phyloP scores from a whole-genome alignment of 2,113 vertebrate species.

The Pygoscelis adeliae region DNA sequence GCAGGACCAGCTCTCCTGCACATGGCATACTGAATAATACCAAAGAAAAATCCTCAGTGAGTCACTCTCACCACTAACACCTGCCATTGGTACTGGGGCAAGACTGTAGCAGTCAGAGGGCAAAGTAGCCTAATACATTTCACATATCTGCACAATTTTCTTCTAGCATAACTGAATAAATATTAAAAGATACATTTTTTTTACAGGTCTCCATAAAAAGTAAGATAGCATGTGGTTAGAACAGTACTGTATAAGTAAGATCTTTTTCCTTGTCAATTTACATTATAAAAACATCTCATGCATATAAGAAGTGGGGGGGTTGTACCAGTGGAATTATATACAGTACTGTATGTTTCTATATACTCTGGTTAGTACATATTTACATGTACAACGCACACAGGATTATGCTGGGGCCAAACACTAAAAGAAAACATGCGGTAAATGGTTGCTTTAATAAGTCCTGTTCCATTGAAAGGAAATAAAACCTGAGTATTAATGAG shows the following conservation, averaged over 20 bases:
- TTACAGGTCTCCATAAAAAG: constrained; percentile 25
- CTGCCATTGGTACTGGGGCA: not conserved
- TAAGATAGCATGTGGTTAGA: constrained; percentile 18
- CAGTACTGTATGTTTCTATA: constrained; percentile 15
- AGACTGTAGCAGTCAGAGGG: not conserved
- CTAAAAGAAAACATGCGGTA: constrained; percentile 83
- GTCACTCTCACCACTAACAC: not conserved
- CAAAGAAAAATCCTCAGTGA: not conserved
- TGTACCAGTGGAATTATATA: constrained; percentile 27
- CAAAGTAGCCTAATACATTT: not conserved
- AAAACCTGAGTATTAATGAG: constrained; percentile 94
- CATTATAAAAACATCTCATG: constrained; percentile 66
- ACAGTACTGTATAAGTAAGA: not conserved
- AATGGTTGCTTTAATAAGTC: constrained; percentile 90
- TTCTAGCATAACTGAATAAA: not conserved
- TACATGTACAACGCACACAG: constrained; percentile 71
- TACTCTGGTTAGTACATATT: constrained; percentile 70
- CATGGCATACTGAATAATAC: not conserved
- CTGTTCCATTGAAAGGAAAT: constrained; percentile 89
- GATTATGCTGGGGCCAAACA: constrained; percentile 66
- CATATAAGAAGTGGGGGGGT: constrained; percentile 33
- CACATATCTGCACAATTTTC: not conserved
- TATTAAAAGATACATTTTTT: not conserved
- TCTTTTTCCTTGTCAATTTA: constrained; percentile 59
- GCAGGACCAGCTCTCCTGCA: not conserved